Base-by-base conservation (phyloP, 2,113 vertebrate genomes). In the Corythaeola cristata region DNA sequence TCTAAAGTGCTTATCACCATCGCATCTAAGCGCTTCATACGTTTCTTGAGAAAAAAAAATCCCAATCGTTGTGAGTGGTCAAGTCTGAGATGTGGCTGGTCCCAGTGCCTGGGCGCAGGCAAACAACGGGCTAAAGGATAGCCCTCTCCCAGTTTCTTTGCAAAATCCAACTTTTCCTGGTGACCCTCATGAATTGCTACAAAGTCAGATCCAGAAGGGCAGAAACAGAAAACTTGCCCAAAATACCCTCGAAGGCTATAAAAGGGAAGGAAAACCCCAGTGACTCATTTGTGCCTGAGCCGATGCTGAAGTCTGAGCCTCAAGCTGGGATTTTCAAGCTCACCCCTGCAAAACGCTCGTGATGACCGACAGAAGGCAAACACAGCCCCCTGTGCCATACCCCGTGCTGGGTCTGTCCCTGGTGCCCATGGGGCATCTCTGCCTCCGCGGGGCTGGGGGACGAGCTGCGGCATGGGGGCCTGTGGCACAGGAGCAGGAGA, bases 341-440 rank as follows among this genome's bases (percentile, higher is more conserved):
- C 20, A 10, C 3, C 23, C 9, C 5, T 85, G 62, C 15, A 26
- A 92, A 79, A 35, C 9, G 12, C 44, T 63, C 20, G 0, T 11
- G 49, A 11, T 76, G 47, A 12, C 26, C 72, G 47, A 12, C 26
- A 6, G 1, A 45, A 74, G 50, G 6, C 47, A 67, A 77, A 45
- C 1, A 5, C 26, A 71, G 64, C 19, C 21, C 35, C 30, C 9
- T 4, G 2, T 26, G 39, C 72, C 0, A 0, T 20, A 39, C 8
- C 30, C 30, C 0, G 0, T 4, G 2, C 7, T 0, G 1, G 28
- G 4, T 30, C 30, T 3, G 2, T 24, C 33, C 39, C 33, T 13
- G 5, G 33, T 17, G 5, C 32, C 33, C 10, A 0, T 28, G 50
- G 73, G 37, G 5, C 41, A 39, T 41, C 41, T 87, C 45, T 64